phyloP scores from a whole-genome alignment of 1,140 invertebrate genomes.

The Harlomillsia oculata region DNA sequence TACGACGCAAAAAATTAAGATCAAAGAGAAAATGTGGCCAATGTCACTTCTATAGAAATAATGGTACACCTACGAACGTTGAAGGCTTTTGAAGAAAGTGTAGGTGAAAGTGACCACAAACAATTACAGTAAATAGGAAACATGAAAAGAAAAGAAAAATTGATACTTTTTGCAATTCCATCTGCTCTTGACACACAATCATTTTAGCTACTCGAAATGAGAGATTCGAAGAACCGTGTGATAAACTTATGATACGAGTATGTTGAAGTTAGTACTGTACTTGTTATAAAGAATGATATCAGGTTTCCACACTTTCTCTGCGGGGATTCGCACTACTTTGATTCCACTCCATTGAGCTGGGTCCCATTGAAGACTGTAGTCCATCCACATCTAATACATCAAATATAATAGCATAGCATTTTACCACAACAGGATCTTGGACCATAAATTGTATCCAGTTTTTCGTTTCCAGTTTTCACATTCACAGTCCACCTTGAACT shows the following conservation, averaged over 20 bases:
- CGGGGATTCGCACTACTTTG: conserved; percentile 48
- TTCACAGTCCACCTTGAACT: no score
- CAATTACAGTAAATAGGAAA: background rate
- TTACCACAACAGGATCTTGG: no score
- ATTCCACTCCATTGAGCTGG: conserved; percentile 48
- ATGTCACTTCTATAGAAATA: no score
- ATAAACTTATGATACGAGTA: background rate
- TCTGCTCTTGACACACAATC: no score
- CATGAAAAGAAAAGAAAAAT: conserved; percentile 1
- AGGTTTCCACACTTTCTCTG: conserved; percentile 50
- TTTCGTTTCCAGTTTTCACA: no score
- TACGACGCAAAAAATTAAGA: no score
- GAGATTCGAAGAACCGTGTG: background rate
- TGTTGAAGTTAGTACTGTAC: conserved; percentile 33
- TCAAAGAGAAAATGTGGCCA: no score
- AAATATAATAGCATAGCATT: conserved; percentile 2
- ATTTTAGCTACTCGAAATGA: no score
- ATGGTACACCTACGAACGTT: no score
- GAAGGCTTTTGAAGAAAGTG: no score
- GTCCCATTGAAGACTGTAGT: conserved; percentile 48
- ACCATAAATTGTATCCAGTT: no score
- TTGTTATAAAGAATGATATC: conserved; percentile 52
- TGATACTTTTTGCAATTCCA: no score
- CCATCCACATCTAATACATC: conserved; percentile 42
- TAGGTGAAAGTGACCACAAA: background rate